phyloP scores from a whole-genome alignment of 1,140 invertebrate genomes.

The Camponotus vicinus region DNA sequence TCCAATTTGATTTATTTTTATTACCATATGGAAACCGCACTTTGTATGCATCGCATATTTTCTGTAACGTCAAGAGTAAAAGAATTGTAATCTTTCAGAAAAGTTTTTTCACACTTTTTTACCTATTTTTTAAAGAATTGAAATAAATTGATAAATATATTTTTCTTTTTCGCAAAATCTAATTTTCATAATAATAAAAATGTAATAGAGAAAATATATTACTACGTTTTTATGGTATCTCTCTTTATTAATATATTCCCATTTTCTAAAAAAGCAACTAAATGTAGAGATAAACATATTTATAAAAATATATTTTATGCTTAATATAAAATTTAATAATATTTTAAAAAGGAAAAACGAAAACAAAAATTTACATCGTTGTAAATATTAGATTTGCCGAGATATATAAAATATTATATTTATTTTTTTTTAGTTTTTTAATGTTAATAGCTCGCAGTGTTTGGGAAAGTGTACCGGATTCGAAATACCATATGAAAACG shows the following conservation, averaged over 20 bases:
- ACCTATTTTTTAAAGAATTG: not conserved
- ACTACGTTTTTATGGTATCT: not conserved
- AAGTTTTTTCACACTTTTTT: not conserved
- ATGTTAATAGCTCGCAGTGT: not conserved
- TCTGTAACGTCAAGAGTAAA: not conserved
- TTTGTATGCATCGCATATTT: not conserved
- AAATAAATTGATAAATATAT: not conserved
- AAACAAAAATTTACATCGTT: not conserved
- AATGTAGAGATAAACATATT: not conserved
- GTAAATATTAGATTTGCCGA: not conserved
- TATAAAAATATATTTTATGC: not conserved
- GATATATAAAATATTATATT: not conserved
- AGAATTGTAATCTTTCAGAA: not conserved
- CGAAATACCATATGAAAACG: constrained; percentile 16
- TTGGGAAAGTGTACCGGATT: not conserved
- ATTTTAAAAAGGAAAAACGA: no score
- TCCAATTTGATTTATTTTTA: constrained; percentile 33
- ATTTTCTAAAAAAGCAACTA: not conserved
- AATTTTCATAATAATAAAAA: not conserved
- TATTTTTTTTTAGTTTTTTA: constrained; percentile 3
- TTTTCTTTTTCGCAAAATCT: not conserved
- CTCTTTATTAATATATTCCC: not conserved
- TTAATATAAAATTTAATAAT: not conserved
- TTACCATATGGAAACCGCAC: constrained; percentile 17
- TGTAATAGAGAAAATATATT: not conserved